Conservation (phyloP, 92 coral and sea anemone species). For the Epizoanthus illoricatus region DNA sequence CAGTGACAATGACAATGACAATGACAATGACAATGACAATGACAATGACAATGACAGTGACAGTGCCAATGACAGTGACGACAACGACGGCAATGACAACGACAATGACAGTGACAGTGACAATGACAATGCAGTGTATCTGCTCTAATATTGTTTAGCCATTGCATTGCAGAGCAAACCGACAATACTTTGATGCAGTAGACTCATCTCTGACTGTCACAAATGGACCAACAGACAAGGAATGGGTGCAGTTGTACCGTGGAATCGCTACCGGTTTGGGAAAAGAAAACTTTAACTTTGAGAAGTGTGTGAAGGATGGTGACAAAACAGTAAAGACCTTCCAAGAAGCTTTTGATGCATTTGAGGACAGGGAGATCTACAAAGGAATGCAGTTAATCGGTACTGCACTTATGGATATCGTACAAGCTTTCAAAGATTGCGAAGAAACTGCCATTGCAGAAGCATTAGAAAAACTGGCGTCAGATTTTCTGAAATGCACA, state of each 20-base stretch:
- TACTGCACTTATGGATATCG: slow-evolving; percentile 67
- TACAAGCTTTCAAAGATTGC: slow-evolving; percentile 73
- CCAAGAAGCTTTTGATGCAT: slow-evolving; percentile 76
- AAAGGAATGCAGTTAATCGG: slow-evolving; percentile 73
- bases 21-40: too few species aligned
- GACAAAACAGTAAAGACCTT: slow-evolving; percentile 73
- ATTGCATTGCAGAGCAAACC: slow-evolving; percentile 44
- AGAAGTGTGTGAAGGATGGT: slow-evolving; percentile 85
- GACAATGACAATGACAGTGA: too few species aligned
- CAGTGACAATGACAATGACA: too few species aligned
- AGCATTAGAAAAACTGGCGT: slow-evolving; percentile 77
- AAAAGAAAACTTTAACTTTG: slow-evolving; percentile 66
- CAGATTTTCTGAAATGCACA: slow-evolving; percentile 66
- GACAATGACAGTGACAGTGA: too few species aligned
- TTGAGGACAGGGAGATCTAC: slow-evolving; percentile 61
- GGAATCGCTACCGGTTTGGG: slow-evolving; percentile 84
- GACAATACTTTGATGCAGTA: slow-evolving; percentile 74
- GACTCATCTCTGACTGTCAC: slow-evolving; percentile 57
- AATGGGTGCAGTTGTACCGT: slow-evolving; percentile 80
- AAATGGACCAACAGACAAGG: slow-evolving; percentile 63
- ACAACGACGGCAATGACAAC: too few species aligned
- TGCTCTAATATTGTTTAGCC: too few species aligned
- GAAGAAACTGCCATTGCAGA: slow-evolving; percentile 74
- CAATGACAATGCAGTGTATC: too few species aligned
- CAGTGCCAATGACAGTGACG: too few species aligned